Base-by-base conservation (phyloP, 2,888 invertebrate species). In the Eupsilia transversa region DNA sequence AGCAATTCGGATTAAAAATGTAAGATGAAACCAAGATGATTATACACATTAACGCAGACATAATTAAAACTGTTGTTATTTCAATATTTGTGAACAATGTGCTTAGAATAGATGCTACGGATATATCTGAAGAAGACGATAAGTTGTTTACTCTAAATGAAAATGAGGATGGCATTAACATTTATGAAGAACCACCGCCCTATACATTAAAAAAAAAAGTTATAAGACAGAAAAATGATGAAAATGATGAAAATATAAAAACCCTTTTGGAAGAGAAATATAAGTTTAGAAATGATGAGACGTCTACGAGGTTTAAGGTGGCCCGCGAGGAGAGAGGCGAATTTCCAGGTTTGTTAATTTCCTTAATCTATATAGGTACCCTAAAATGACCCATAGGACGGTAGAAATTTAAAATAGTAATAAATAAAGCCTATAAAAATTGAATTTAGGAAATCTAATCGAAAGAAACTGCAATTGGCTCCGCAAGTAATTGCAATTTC, bases 281-380 rank as follows among this genome's bases (percentile, higher is more conserved):
- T 80, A 95, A 90, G 80, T 96, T 96, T 84, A 90, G 82, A 52
- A 96, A 95, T 84, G 94, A 95, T 83, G 93, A 93, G 69, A 90
- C 81, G 0, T 93, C 95, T 0, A 96, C 91, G 0, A 92, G 96
- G 49, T 96, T 88, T 74, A 92, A 87, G 54, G 90, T 96, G 9
- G 80, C 92, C 2, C 89, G 83, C 5, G 91, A 91, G 35, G 92
- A 91, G 0, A 88, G 86, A 43, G 82, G 86, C 23, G 83, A 88
- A 9, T 87, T 83, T 77, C 80, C 91, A 86, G 92, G 94, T 94
- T 73, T 85, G 81, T 74, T 43, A 3, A 43, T 56, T 27, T 14
- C n/a, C 3, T 41, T 33, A 46, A n/a, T 17, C 0, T n/a, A 7
- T 3, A 30, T 30, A n/a, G n/a, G n/a, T n/a, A 60, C 0, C 14